Evolutionary conservation across 2,888 invertebrate species (phyloP).

Genomic region (Drosophila pullipes): DNA sequence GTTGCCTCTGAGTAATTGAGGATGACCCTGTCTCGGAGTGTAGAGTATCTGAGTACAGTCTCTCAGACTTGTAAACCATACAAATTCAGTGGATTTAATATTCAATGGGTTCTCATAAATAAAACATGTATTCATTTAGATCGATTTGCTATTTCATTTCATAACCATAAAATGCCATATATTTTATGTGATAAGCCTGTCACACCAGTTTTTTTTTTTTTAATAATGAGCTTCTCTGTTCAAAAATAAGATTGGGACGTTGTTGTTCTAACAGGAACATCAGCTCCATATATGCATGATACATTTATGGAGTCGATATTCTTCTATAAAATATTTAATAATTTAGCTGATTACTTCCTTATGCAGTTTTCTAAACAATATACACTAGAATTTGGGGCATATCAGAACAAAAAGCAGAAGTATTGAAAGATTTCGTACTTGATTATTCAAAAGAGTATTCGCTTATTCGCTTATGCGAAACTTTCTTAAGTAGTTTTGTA

Average conservation of each 20-base stretch:
- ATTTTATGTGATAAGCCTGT: constrained; percentile 46
- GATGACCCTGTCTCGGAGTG: not conserved
- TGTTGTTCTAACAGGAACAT: constrained; percentile 31
- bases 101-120: constrained; percentile 59
- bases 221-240: constrained; percentile 67
- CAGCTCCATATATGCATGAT: constrained; percentile 38
- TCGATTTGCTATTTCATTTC: constrained; percentile 48
- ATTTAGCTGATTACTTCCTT: constrained; percentile 25
- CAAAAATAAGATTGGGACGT: constrained; percentile 26
- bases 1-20: constrained; percentile 37
- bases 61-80: constrained; percentile 45
- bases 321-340: constrained; percentile 1
- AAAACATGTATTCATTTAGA: constrained; percentile 60
- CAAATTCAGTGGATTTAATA: constrained; percentile 44
- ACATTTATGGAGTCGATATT: constrained; percentile 19
- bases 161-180: constrained; percentile 57
- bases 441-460: constrained; percentile 23
- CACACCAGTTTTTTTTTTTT: not conserved
- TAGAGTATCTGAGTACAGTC: constrained; percentile 7
- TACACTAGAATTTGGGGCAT: constrained; percentile 9
- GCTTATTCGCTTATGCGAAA: constrained; percentile 3
- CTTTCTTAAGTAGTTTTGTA: constrained; percentile 11
- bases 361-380: constrained; percentile 2
- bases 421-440: not conserved
- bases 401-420: not conserved